A percentile compares a stretch with the other conserved stretches of the same genome.
Evolutionary conservation across 2,888 invertebrate species (phyloP).

Genomic region (Eupithecia pulchellata): DNA sequence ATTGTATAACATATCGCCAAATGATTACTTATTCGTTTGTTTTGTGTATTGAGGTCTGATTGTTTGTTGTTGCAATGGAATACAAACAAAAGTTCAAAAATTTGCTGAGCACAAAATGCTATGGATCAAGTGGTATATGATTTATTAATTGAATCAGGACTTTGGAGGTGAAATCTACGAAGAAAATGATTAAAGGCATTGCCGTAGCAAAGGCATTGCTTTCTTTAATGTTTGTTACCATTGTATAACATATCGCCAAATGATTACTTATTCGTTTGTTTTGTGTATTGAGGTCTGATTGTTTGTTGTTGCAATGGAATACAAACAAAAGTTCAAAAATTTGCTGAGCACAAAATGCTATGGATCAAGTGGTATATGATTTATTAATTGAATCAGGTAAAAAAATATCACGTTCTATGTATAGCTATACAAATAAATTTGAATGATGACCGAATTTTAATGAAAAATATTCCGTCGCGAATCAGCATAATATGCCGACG

Average conservation of each 20-base stretch:
- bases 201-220: background rate
- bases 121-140: no score
- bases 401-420: background rate
- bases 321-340: background rate
- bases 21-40: background rate
- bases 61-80: background rate
- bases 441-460: slow-evolving; percentile 15
- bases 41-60: background rate
- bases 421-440: background rate
- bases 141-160: no score
- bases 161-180: background rate
- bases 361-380: no score
- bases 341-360: background rate
- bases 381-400: background rate
- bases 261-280: background rate
- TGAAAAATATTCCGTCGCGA: slow-evolving; percentile 32
- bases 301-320: background rate
- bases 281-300: background rate
- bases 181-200: background rate
- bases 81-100: background rate
- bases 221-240: background rate
- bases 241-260: background rate
- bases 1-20: background rate
- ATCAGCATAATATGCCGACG: slow-evolving; percentile 35
- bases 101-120: background rate